Evolutionary conservation across 2,797 vertebrate species (phyloP), one percentile per base, ranked within the genome.

Genomic region (Gallinago stenura): DNA sequence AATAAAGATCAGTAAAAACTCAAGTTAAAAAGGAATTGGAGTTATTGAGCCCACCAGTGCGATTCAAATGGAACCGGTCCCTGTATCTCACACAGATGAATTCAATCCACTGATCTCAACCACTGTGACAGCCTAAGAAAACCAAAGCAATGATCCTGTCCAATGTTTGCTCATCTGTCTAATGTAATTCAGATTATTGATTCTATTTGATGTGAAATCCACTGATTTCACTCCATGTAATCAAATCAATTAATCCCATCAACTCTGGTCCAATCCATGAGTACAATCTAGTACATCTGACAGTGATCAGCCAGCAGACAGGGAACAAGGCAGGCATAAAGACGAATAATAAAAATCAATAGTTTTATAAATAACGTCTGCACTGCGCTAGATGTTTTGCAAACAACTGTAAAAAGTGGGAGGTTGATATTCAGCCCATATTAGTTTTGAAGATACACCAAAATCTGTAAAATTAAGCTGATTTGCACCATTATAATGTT

Each of bases 231-330:
- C 71, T 94, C 73, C 35, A 64, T 92, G 86, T 92, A 95, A 95
- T 92, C 88, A 93, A 92, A 93, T 95, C 91, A 95, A 92, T 95
- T 95, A 96, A 95, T 95, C 90, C 85, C 78, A 90, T 90, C 85
- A 94, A 15, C 90, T 91, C 43, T 70, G 57, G 69, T 46, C 66
- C 80, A 79, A 73, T 91, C 83, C 83, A 13, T 45, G 50, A 76
- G 35, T 39, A 73, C 71, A 64, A 39, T 77, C 83, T 79, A 88
- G 66, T 70, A 48, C 73, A 64, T 83, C 69, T 93, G 93, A 89
- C 82, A 83, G 66, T n/a, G 89, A 93, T 95, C 85, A 83, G 69
- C 61, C 21, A 15, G 69, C 75, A 93, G 78, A 77, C n/a, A 83
- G 54, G 57, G 61, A 95, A 48, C 56, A 93, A 71, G 77, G 46